These are phyloP conservation scores for Esox niger DNA, from an alignment of 2,113 vertebrate genomes.

Conservation along the genomic window DNA sequence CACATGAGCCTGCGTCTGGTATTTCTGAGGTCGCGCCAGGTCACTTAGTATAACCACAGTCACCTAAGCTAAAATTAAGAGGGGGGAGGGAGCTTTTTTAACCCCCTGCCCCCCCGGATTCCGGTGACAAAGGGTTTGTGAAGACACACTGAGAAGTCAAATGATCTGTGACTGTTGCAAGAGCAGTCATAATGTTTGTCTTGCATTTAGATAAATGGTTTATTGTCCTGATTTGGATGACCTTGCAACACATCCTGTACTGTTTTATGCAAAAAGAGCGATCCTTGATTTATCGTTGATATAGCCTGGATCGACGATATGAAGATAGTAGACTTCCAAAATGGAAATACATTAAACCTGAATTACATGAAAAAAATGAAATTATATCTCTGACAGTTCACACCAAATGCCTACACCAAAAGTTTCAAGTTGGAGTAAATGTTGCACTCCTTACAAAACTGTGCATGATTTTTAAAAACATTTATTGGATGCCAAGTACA, in stretches of 20 bases:
- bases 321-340: no score
- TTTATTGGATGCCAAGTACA: not conserved
- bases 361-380: no score
- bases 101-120: conserved; percentile 9
- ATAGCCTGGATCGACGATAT: no score
- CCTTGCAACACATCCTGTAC: not conserved
- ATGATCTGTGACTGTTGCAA: conserved; percentile 44
- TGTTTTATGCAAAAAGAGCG: not conserved
- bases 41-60: conserved; percentile 50
- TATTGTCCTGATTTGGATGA: not conserved
- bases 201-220: not conserved
- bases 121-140: conserved; percentile 51
- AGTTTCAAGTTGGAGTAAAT: no score
- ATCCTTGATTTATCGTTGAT: not conserved
- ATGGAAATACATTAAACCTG: no score
- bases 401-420: no score
- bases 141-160: conserved; percentile 50
- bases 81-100: conserved; percentile 2
- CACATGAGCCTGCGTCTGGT: conserved; percentile 59
- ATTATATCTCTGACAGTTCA: no score
- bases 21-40: conserved; percentile 57
- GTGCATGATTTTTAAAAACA: not conserved
- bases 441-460: not conserved
- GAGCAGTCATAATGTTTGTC: conserved; percentile 20
- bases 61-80: conserved; percentile 55